Evolutionary conservation across 2,113 vertebrate genomes (phyloP), one percentile per base, ranked within the genome.

Genomic region (Ardeotis arabs): DNA sequence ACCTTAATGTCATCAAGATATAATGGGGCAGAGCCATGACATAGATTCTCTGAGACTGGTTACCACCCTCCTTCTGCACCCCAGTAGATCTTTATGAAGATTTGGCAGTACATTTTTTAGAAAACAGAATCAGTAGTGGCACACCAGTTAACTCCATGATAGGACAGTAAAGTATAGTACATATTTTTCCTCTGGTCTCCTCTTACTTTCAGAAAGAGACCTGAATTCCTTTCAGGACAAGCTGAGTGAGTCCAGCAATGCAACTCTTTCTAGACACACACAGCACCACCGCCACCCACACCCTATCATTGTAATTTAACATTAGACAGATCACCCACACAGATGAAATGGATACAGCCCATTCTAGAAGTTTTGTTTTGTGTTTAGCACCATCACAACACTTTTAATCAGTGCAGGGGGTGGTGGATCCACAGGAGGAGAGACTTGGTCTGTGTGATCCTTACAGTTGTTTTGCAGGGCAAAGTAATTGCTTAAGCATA

Each of bases 291-390:
- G 20, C 22, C 22, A 4, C 2, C 12, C 6, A 27, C 4, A 6
- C 8, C 8, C 10, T 14, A 0, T 33, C 14, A 23, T 0, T n/a
- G 15, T 10, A 53, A 8, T 39, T 29, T 1, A 60, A 14, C 44
- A 70, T n/a, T 35, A 41, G 28, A n/a, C 16, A 50, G 4, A 7
- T n/a, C 15, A 91, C 5, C 8, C 39, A 20, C 33, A 29, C 1
- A 3, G 17, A 35, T 39, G 12, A 84, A 77, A 52, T 5, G 7
- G 17, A 28, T 70, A 55, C 29, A 58, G 31, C 9, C 25, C 37
- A 33, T 47, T 41, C 35, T 24, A 21, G 18, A 68, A 53, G 10
- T 47, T 37, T 23, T 60, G 12, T 6, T 64, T 64, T 14, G 23
- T 37, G 44, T 39, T 67, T 28, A 68, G 27, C 27, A 69, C 3